Conservation (phyloP, 2,113 vertebrate species). For the Syrmaticus mikado region DNA sequence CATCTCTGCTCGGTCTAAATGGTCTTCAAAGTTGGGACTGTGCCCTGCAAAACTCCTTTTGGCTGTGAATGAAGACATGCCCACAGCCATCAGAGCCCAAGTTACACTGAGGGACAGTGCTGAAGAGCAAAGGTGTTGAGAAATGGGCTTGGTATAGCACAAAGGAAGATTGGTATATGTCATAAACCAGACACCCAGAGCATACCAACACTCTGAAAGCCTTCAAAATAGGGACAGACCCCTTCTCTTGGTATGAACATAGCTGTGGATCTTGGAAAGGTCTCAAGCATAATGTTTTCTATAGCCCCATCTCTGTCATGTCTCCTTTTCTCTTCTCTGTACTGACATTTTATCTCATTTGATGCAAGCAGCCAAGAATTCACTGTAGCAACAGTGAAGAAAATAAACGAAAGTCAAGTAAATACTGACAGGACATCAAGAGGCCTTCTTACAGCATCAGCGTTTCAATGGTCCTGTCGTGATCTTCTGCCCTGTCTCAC, state of each 20-base stretch:
- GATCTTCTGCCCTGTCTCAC: background rate
- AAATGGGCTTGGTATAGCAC: background rate
- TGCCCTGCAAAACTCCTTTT: background rate
- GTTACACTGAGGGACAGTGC: background rate
- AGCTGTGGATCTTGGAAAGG: constrained; percentile 17
- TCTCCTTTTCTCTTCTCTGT: background rate
- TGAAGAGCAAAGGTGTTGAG: background rate
- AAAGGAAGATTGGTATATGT: background rate
- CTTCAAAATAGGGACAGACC: background rate
- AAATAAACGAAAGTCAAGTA: background rate
- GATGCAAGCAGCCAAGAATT: background rate
- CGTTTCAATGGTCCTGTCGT: background rate
- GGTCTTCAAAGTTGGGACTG: background rate
- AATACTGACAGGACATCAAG: background rate
- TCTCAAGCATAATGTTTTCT: constrained; percentile 29
- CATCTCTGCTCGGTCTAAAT: background rate
- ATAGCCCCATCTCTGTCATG: background rate
- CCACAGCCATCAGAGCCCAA: background rate
- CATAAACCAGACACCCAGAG: background rate
- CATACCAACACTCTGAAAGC: background rate
- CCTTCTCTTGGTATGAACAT: background rate
- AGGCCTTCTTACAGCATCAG: background rate
- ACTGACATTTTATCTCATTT: background rate
- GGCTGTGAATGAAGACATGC: background rate
- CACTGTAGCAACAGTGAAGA: background rate